Evolutionary conservation across 2,888 invertebrate genomes (phyloP), one percentile per base, ranked within the genome.

Genomic region (Clusia tigrina): DNA sequence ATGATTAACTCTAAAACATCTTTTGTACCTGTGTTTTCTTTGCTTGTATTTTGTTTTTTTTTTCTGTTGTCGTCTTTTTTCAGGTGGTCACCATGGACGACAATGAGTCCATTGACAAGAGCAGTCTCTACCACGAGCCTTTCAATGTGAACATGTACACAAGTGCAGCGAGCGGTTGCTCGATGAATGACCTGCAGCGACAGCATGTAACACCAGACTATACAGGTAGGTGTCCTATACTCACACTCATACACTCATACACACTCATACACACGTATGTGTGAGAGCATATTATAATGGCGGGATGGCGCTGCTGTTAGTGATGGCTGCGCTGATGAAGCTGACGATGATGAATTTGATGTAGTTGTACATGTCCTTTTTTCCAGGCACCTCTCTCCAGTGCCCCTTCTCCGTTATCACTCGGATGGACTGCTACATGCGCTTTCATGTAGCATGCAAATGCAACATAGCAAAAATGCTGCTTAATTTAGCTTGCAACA

Each of bases 151-250:
- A 84, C 71, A 83, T 84, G 82, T 83, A 83, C 69, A 83, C 84
- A 57, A 84, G 83, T 76, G 83, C 85, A 64, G 83, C 84, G 55
- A 84, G 84, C 71, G 84, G 80, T 62, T 83, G 84, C 68, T 83
- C 84, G 57, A 78, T 84, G 75, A 84, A 84, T 74, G 83, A 84
- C 76, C 78, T 84, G 71, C 85, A 85, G 70, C 78, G 84, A 59
- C 84, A 85, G 73, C 84, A 85, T 76, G 84, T 83, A 73, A 86
- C 86, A 71, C 87, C 87, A 63, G 87, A 87, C 78, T 88, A 87
- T 74, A 86, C 87, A 81, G 87, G 88, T 88, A 84, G 78, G 80
- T 78, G n/a, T n/a, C n/a, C n/a, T n/a, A n/a, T n/a, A n/a, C n/a
- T n/a, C n/a, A n/a, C n/a, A n/a, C n/a, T n/a, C n/a, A n/a, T n/a